phyloP scores from a whole-genome alignment of 2,888 invertebrate genomes.

The Lobophora halterata region DNA sequence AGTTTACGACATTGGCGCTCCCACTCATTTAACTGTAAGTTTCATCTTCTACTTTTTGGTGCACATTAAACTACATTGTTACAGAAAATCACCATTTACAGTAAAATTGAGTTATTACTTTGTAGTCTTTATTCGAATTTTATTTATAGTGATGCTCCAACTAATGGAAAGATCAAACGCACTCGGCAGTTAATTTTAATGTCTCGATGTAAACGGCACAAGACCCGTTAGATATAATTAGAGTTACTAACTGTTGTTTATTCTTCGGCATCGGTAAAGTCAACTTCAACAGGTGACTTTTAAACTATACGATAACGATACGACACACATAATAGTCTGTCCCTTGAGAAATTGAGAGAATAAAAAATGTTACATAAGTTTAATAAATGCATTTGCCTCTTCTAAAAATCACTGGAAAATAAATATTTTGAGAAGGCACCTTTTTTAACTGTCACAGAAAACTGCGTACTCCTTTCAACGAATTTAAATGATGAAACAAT shows the following conservation, averaged over 20 bases:
- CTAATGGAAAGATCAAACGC: constrained; percentile 80
- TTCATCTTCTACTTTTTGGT: constrained; percentile 32
- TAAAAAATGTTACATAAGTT: too few species aligned
- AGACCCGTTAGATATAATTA: constrained; percentile 74
- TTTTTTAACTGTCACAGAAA: too few species aligned
- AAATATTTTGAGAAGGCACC: too few species aligned
- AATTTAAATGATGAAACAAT: too few species aligned
- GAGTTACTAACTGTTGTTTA: constrained; percentile 35
- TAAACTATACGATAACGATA: too few species aligned
- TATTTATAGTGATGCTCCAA: constrained; percentile 72
- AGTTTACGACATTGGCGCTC: constrained; percentile 16
- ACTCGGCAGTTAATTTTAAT: constrained; percentile 76
- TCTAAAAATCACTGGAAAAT: too few species aligned
- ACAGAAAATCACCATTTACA: constrained; percentile 43
- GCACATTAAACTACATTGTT: constrained; percentile 46
- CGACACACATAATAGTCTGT: too few species aligned
- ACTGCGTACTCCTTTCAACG: too few species aligned
- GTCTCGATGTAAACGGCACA: constrained; percentile 72
- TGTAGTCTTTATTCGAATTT: constrained; percentile 58
- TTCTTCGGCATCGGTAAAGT: constrained; percentile 51
- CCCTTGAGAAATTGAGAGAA: too few species aligned
- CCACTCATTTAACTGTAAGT: constrained; percentile 34
- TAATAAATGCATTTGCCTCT: too few species aligned
- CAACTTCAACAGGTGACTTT: too few species aligned
- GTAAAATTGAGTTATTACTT: constrained; percentile 63